Conservation (phyloP, 92 coral and sea anemone species). For the Nematostella vectensis region DNA sequence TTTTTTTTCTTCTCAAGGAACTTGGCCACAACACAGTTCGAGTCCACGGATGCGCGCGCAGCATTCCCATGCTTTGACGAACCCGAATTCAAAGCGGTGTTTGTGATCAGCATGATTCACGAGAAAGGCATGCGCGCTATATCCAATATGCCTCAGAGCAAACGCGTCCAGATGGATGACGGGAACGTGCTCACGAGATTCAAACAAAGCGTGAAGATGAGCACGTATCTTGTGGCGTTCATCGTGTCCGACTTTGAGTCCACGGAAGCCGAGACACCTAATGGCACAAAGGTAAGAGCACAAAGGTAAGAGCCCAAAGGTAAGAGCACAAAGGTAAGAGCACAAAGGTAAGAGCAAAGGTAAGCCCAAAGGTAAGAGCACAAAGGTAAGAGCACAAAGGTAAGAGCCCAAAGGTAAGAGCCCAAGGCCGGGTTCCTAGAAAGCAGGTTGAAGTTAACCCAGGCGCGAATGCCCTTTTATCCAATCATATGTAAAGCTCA, state of each 20-base stretch:
- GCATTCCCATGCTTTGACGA: slow-evolving; percentile 97
- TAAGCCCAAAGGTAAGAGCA: too few species aligned
- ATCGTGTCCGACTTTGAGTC: slow-evolving; percentile 73
- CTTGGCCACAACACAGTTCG: slow-evolving; percentile 80
- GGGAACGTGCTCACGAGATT: slow-evolving; percentile 47
- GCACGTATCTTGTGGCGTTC: slow-evolving; percentile 87
- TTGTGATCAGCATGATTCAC: slow-evolving; percentile 53
- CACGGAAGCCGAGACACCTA: slow-evolving; percentile 40
- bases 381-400: too few species aligned
- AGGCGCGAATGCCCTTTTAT: too few species aligned
- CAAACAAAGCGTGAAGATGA: slow-evolving; percentile 56
- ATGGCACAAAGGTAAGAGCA: slow-evolving; percentile 55
- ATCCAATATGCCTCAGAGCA: slow-evolving; percentile 78
- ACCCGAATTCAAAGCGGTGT: slow-evolving; percentile 79
- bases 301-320: too few species aligned
- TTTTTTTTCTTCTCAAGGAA: slow-evolving; percentile 38
- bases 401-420: too few species aligned
- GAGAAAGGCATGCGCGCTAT: slow-evolving; percentile 35
- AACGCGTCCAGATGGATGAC: slow-evolving; percentile 20
- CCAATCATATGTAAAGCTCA: too few species aligned
- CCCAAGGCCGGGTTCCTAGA: too few species aligned
- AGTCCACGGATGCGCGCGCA: slow-evolving; percentile 74
- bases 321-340: too few species aligned
- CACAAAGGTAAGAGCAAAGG: too few species aligned
- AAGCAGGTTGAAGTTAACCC: too few species aligned